Base-by-base conservation (phyloP, 2,797 vertebrate genomes). In the Anabacerthia variegaticeps region DNA sequence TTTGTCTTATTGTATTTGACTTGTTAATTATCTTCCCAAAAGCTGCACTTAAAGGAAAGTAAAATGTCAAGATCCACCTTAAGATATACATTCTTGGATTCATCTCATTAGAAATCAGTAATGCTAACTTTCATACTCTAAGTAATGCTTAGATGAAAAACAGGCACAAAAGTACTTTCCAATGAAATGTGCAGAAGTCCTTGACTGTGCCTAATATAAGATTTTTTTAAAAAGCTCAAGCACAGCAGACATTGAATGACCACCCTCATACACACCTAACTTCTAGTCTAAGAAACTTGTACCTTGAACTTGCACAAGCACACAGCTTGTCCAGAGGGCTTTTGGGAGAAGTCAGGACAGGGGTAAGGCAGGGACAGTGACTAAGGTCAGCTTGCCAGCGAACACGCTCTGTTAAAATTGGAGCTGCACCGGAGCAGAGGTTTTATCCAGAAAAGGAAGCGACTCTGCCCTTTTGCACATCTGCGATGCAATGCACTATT, bases 1-100 rank as follows among this genome's bases (percentile, higher is more conserved):
- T 92, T 74, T 74, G 68, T 41, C 46, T 78, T 65, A 74, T 16
- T 0, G 1, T 58, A 82, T 69, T 73, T 62, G 66, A 88, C 28
- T 90, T 94, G 49, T 63, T 92, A 95, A 81, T 74, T 61, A 77
- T 48, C 61, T 83, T 81, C 65, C 81, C 75, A 51, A 83, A 91
- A 91, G 87, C 78, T 65, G 65, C 43, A 48, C 65, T 91, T 72
- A 75, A 75, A 92, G 58, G 66, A 66, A 73, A 77, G 61, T 43
- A 85, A 85, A 87, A 85, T 23, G 34, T n/a, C 51, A 75, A 96
- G 85, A 94, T 83, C 43, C 26, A 55, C 0, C 0, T 77, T 66
- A 83, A 75, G 81, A 83, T 37, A 89, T 68, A 28, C 19, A 19
- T 61, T 76, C 51, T 61, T 91, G 51, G 76, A 92, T 86, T 81